Evolutionary conservation across 2,797 vertebrate genomes (phyloP).

Genomic region (Luscinia megarhynchos): DNA sequence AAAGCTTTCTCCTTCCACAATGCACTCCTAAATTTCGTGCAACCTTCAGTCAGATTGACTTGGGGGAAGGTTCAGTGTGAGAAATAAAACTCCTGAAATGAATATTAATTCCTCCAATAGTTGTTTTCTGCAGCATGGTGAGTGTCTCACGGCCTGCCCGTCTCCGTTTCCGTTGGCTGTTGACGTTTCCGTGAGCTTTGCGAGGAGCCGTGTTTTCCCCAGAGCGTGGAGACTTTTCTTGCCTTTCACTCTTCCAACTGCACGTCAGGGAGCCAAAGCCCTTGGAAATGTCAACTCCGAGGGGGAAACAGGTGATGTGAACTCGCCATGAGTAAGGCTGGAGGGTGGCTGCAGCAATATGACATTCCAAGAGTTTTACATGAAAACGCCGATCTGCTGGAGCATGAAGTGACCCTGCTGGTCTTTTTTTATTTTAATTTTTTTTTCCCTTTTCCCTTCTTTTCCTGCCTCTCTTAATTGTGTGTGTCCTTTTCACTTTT

Average conservation of each 20-base stretch:
- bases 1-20: background rate
- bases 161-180: background rate
- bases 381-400: background rate
- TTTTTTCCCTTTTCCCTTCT: accelerated
- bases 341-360: conserved; percentile 11
- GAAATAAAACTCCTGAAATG: background rate
- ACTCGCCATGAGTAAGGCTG: conserved; percentile 43
- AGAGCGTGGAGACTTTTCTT: background rate
- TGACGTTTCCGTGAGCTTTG: background rate
- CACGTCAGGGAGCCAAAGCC: conserved; percentile 36
- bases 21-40: background rate
- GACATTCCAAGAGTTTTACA: background rate
- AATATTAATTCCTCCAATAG: background rate
- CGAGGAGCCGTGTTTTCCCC: background rate
- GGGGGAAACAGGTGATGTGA: conserved; percentile 71
- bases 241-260: conserved; percentile 35
- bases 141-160: background rate
- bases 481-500: conserved; percentile 16
- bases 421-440: too few relatives aligned
- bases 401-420: background rate
- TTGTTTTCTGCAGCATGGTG: background rate
- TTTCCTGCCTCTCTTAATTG: conserved; percentile 12
- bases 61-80: background rate
- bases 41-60: background rate
- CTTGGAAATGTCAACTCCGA: conserved; percentile 65